Evolutionary conservation across 2,113 vertebrate species (phyloP).

Genomic region (Perca fluviatilis): DNA sequence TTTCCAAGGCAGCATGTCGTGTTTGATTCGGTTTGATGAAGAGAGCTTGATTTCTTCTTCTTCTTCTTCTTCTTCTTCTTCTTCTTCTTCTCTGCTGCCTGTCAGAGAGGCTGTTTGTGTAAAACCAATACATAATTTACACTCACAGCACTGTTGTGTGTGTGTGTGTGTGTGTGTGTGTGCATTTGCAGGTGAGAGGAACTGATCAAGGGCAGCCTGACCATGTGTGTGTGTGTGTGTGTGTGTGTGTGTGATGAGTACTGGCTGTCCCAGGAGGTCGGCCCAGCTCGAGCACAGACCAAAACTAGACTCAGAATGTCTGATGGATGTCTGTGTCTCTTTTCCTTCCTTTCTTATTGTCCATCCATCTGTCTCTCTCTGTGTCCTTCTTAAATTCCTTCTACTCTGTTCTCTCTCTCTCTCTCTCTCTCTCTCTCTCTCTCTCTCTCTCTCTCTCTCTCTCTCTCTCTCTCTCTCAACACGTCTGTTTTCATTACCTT

Average conservation of each 20-base stretch:
- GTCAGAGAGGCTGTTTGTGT: neutral
- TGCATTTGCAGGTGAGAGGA: neutral
- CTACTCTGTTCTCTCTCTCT: neutral
- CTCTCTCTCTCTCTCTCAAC: slow-evolving; percentile 5
- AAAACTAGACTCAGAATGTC: slow-evolving; percentile 13
- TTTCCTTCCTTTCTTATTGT: neutral
- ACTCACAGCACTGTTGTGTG: neutral
- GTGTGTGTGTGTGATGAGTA: slow-evolving; percentile 27
- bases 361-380: neutral
- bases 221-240: slow-evolving; percentile 1
- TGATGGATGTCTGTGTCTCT: slow-evolving; percentile 14
- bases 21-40: neutral
- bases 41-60: neutral
- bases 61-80: neutral
- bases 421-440: neutral
- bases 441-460: neutral
- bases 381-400: neutral
- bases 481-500: slow-evolving; percentile 22
- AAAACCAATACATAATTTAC: slow-evolving; percentile 24
- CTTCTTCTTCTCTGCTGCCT: neutral
- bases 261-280: slow-evolving; percentile 36
- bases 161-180: neutral
- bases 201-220: slow-evolving; percentile 2
- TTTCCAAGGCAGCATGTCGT: neutral
- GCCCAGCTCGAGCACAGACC: slow-evolving; percentile 28